phyloP scores from a whole-genome alignment of 2,797 vertebrate genomes.

The Epinephelus coioides region DNA sequence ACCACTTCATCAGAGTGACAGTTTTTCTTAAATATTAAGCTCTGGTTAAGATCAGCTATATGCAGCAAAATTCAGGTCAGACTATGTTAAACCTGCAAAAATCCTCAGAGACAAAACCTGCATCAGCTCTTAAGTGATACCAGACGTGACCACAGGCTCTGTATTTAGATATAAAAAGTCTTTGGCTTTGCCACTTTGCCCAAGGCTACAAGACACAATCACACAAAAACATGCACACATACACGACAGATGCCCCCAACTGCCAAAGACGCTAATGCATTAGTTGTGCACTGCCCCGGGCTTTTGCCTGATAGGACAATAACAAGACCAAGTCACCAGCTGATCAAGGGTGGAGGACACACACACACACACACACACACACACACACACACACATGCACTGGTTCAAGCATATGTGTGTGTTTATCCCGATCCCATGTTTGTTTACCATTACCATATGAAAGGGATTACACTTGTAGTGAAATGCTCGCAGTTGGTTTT shows the following conservation, averaged over 20 bases:
- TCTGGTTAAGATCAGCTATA: conserved; percentile 4
- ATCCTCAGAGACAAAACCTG: neutral
- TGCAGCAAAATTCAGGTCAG: conserved; percentile 1
- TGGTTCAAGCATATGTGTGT: conserved; percentile 25
- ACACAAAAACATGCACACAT: conserved; percentile 59
- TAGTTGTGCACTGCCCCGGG: conserved; percentile 77
- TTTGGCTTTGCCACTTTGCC: conserved; percentile 60
- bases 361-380: conserved; percentile 27
- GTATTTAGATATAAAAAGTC: conserved; percentile 47
- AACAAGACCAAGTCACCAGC: conserved; percentile 72
- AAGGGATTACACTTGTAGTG: conserved; percentile 68
- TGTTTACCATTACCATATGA: conserved; percentile 76
- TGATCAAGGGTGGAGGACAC: conserved; percentile 69
- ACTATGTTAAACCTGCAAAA: neutral
- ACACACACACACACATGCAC: conserved; percentile 30
- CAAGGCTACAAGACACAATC: conserved; percentile 62
- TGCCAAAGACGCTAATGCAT: conserved; percentile 80
- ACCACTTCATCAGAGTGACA: conserved; percentile 24
- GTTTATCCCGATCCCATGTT: conserved; percentile 75
- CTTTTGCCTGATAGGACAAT: conserved; percentile 73
- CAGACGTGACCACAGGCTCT: conserved; percentile 3
- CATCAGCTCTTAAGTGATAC: neutral
- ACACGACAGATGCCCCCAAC: conserved; percentile 68
- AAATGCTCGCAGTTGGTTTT: conserved; percentile 65
- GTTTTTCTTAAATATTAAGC: conserved; percentile 12